Percentiles rank a stretch among this genome's conserved stretches.
phyloP scores from a whole-genome alignment of 2,113 vertebrate species.

The Macroglossus sobrinus region DNA sequence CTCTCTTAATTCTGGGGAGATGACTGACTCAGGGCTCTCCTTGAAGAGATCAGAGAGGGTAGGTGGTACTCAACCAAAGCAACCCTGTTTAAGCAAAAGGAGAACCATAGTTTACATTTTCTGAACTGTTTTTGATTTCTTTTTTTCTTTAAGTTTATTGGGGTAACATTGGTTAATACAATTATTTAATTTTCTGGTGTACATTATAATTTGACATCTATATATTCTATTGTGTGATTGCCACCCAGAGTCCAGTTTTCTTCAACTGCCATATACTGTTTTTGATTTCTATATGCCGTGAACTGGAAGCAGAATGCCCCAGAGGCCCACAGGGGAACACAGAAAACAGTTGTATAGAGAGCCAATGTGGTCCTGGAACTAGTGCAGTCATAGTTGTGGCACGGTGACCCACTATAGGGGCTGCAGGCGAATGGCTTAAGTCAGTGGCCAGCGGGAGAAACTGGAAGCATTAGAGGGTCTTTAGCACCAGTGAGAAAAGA shows the following conservation, averaged over 20 bases:
- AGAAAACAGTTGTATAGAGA: not conserved
- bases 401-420: not conserved
- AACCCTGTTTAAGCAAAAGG: not conserved
- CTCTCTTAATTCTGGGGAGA: not conserved
- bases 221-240: too few relatives aligned
- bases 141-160: too few relatives aligned
- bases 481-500: not conserved
- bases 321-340: not conserved
- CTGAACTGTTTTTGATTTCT: not conserved
- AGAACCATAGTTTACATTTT: not conserved
- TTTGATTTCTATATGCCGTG: not conserved
- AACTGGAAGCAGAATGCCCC: not conserved
- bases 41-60: not conserved
- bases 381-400: not conserved
- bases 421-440: not conserved
- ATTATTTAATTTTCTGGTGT: too few relatives aligned
- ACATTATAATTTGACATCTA: too few relatives aligned
- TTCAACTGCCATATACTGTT: not conserved
- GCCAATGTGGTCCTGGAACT: not conserved
- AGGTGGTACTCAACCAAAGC: not conserved
- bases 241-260: too few relatives aligned
- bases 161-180: too few relatives aligned
- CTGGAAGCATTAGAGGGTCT: not conserved
- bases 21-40: not conserved
- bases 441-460: not conserved